These are phyloP conservation scores for Porites evermanni DNA, from an alignment of 92 coral and sea anemone genomes.

Conservation along the genomic window DNA sequence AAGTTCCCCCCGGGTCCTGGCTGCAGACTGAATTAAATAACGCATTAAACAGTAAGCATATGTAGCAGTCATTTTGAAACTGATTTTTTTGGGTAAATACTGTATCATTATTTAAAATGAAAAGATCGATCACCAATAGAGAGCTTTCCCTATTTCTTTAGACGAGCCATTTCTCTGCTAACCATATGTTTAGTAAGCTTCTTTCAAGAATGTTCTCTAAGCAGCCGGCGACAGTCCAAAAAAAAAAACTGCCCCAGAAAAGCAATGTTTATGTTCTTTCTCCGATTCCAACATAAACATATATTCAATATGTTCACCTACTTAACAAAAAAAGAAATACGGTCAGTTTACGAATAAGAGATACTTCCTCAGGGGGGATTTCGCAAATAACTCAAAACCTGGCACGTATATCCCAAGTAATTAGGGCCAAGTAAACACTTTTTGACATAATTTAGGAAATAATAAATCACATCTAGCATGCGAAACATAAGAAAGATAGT, in stretches of 20 bases:
- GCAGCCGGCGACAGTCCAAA: conserved; percentile 8
- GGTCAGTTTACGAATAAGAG: background rate
- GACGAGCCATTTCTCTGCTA: conserved; percentile 16
- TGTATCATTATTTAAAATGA: background rate
- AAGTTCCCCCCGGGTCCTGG: too few relatives aligned
- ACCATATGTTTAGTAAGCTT: conserved; percentile 25
- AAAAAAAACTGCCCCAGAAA: background rate
- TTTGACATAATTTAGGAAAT: conserved; percentile 15
- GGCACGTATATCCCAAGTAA: conserved; percentile 11
- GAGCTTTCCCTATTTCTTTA: background rate
- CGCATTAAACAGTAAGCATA: too few relatives aligned
- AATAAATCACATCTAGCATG: conserved; percentile 37
- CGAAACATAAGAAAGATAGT: conserved; percentile 1
- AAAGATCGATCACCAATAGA: background rate
- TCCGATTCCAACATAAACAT: conserved; percentile 45
- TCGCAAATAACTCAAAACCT: conserved; percentile 8
- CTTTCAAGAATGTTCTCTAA: background rate
- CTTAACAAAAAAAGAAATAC: conserved; percentile 18
- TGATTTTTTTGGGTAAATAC: background rate
- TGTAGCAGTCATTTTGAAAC: background rate
- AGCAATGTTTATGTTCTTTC: conserved; percentile 3
- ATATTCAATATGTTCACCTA: conserved; percentile 15
- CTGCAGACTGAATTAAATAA: too few relatives aligned
- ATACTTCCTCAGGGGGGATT: conserved; percentile 18
- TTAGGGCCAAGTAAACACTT: conserved; percentile 35